Conservation (phyloP, 1,140 invertebrate genomes). For the Centruroides vittatus region DNA sequence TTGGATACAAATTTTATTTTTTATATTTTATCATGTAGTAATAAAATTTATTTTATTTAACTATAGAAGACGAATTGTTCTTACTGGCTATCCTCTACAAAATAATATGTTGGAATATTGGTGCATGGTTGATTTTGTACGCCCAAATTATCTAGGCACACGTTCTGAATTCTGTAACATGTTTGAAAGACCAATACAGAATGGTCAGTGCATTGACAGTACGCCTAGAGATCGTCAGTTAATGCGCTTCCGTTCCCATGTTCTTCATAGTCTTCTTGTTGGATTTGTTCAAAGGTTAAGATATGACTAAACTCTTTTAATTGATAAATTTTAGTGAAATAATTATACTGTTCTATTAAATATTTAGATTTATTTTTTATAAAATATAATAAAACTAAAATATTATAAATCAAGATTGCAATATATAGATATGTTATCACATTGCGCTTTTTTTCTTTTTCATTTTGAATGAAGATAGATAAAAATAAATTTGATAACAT, state of each 20-base stretch:
- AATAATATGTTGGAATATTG: conserved; percentile 93
- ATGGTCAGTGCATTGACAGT: conserved; percentile 85
- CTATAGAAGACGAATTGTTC: conserved; percentile 8
- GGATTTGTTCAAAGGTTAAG: conserved; percentile 71
- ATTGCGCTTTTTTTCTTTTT: no score
- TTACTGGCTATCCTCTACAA: conserved; percentile 93
- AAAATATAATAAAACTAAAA: no score
- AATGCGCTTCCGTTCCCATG: conserved; percentile 79
- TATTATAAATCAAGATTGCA: no score
- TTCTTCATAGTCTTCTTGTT: conserved; percentile 71
- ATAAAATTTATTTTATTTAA: not conserved
- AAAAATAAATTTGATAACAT: no score
- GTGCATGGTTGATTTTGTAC: conserved; percentile 91
- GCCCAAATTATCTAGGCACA: conserved; percentile 73
- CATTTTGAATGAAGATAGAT: no score
- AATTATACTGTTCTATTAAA: not conserved
- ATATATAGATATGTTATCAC: no score
- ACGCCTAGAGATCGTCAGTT: conserved; percentile 75
- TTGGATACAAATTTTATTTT: not conserved
- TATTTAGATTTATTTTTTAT: conserved; percentile 15
- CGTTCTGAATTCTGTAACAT: conserved; percentile 90
- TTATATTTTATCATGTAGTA: not conserved
- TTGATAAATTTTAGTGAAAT: not conserved
- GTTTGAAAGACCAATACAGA: conserved; percentile 89
- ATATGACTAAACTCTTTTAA: no score